Base-by-base conservation (phyloP, 2,113 vertebrate genomes). In the Solea solea region DNA sequence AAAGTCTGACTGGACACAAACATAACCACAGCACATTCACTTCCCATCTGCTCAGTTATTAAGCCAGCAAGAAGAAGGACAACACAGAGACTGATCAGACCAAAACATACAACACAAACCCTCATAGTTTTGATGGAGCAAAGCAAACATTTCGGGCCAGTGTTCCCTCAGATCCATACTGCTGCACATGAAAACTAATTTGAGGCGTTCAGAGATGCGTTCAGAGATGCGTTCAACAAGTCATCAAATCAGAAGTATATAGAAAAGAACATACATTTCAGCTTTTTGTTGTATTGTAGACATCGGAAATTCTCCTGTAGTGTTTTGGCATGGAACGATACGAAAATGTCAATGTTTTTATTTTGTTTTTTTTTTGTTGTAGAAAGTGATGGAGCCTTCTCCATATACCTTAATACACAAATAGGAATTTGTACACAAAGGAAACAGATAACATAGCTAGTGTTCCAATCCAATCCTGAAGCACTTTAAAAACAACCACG, bases 31-130 rank as follows among this genome's bases (percentile, higher is more conserved):
- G 64, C 68, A 77, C 71, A 71, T 70, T 86, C 78, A 74, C 75
- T 83, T 81, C 76, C 80, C 78, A 85, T 89, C 83, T 90, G 85
- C 81, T 74, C 76, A 71, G 83, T 80, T 78, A 85, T 89, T 90
- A 90, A 87, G 61, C 57, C 70, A 79, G 59, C 61, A 76, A 28
- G 39, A 48, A 55, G 54, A 52, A 67, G 55, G 58, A 79, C 41
- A 48, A 73, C 16, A 48, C 54, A 57, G n/a, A 7, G n/a, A 7
- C 46, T 5, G 48, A 42, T 14, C 6, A 13, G 64, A 41, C 11
- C 34, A 57, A 63, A 60, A 46, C 54, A 10, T 61, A 0, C 25
- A 5, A n/a, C 44, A 16, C 14, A 21, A 21, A 21, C 28, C 7
- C 46, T 44, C 50, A 8, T 9, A 21, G 16, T n/a, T 50, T 54